Evolutionary conservation across 2,888 invertebrate genomes (phyloP), one percentile per base, ranked within the genome.

Genomic region (Cerceris rybyensis): DNA sequence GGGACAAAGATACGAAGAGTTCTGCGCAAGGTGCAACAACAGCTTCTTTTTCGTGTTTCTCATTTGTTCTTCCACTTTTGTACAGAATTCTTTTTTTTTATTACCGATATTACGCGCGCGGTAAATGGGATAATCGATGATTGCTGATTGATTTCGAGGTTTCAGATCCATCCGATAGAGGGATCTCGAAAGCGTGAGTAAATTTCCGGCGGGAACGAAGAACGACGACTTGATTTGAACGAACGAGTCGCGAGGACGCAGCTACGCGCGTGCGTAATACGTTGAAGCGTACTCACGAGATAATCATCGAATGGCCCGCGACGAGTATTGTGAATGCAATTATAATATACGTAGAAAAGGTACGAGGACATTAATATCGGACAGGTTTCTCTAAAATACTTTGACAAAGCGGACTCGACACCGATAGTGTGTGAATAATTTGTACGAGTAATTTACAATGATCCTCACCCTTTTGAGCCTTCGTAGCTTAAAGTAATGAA

Each of bases 371-470:
- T 83, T 85, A 83, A 87, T 87, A 85, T 87, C 82, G 86, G 86
- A 84, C 82, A 68, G 76, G 75, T 77, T 78, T 79, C 77, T 82
- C 86, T 89, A 87, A 87, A 86, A 77, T 87, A 87, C 80, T 87
- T 88, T 81, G 87, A 88, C 84, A 83, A 88, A 90, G 90, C 90
- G 87, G 87, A 86, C 83, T 86, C 85, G 89, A 88, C 89, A 88
- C 86, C 85, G 83, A 87, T 86, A 88, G 77, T 79, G 81, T 84
- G 79, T 86, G 81, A 86, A 80, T 88, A 85, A 86, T 88, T 89
- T 87, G 86, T 88, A 88, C 83, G 84, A 85, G 74, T 84, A 88
- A 86, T 87, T 86, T 83, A 83, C 86, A 85, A 83, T 82, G 83
- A 87, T 75, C 78, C 74, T 78, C 85, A 73, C 77, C 77, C 73